phyloP scores from a whole-genome alignment of 2,797 vertebrate genomes.

The Myotis myotis region DNA sequence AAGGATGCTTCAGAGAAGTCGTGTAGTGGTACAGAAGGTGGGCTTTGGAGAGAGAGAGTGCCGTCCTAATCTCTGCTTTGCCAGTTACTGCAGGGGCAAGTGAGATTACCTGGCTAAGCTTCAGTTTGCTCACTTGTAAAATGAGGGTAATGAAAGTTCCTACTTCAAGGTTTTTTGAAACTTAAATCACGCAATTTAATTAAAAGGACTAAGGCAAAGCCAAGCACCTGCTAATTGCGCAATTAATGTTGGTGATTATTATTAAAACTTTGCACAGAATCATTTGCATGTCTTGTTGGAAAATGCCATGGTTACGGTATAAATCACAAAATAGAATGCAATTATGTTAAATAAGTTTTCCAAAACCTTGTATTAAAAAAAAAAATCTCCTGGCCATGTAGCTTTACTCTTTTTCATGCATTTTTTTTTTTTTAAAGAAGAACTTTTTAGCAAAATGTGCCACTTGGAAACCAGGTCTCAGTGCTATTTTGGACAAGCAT shows the following conservation, averaged over 20 bases:
- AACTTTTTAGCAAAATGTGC: background rate
- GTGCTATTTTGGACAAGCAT: background rate
- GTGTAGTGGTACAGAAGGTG: background rate
- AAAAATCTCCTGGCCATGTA: background rate
- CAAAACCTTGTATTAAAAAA: background rate
- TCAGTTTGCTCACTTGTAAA: background rate
- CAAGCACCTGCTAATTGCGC: background rate
- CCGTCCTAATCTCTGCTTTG: background rate
- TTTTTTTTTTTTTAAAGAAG: background rate
- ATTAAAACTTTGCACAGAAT: conserved; percentile 10
- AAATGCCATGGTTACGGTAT: background rate
- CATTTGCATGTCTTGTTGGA: background rate
- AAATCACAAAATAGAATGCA: background rate
- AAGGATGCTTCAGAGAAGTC: background rate
- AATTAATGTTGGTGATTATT: conserved; percentile 7
- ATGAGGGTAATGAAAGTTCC: background rate
- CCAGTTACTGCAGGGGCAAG: background rate
- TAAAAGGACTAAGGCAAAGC: background rate
- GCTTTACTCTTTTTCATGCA: background rate
- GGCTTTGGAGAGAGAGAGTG: background rate
- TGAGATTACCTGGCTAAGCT: background rate
- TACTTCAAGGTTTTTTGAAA: background rate
- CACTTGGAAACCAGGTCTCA: background rate
- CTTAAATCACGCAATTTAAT: conserved; percentile 5
- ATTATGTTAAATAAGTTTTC: background rate